Base-by-base conservation (phyloP, 2,888 invertebrate genomes). In the Willowsia nigromaculata region DNA sequence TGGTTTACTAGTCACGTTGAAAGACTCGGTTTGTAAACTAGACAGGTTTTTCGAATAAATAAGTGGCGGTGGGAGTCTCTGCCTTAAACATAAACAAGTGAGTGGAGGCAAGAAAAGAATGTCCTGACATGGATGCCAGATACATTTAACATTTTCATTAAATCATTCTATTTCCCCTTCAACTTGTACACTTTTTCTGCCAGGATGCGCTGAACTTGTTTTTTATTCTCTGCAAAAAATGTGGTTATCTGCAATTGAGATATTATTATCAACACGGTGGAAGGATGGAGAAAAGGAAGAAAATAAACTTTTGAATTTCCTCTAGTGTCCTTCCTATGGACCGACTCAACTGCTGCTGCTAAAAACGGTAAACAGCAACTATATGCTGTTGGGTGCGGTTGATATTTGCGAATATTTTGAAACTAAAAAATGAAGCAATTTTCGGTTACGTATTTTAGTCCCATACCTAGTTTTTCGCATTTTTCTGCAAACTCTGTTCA, bases 131-230 rank as follows among this genome's bases (percentile, higher is more conserved):
- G 59, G 11, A 50, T 50, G 18, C 62, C 33, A n/a, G n/a, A 5
- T 33, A 65, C 62, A 65, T 65, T 33, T 1, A 65, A n/a, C 33
- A 33, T 65, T 65, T n/a, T 33, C n/a, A 3, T 15, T 33, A 22
- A 33, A 15, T n/a, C 62, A 15, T n/a, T n/a, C 33, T 11, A 2
- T 74, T 74, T 74, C 18, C 22, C 47, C 47, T 43, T 15, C 40
- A 43, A 40, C 15, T 43, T 43, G 43, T 43, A 6, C 43, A 37
- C 37, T 9, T 4, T 37, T 4, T 33, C n/a, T 25, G 76, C 50
- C 37, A 25, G 47, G 11, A 33, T 37, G 80, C 59, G 80, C 59
- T 59, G 56, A 80, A 80, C 80, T 59, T 56, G 80, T 80, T 59
- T 80, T 59, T 59, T 22, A 80, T 80, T 59, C 33, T 37, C 22